Base-by-base conservation (phyloP, 2,888 invertebrate species). In the Trilocha varians region DNA sequence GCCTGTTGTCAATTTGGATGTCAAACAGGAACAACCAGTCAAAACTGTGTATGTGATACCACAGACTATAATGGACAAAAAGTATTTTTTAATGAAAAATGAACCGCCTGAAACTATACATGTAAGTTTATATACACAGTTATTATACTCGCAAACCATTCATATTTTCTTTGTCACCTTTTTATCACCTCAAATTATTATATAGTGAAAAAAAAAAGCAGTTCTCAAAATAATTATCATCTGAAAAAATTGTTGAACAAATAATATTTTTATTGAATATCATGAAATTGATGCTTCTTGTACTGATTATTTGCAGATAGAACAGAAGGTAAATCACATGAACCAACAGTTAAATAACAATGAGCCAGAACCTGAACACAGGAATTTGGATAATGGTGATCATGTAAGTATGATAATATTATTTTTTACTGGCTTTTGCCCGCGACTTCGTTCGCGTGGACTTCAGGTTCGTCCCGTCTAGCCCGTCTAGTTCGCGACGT, bases 71-170 rank as follows among this genome's bases (percentile, higher is more conserved):
- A 60, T 82, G 13, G 90, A 91, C 38, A 90, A 91, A 65, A 91
- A 91, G 63, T 76, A 89, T 49, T 87, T 91, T 57, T 84, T 91
- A 41, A 88, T 89, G 46, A 91, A 91, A 66, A 90, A 87, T 66
- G 88, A 91, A 49, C 87, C 87, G 1, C 35, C 70, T 36, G 88
- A 88, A 42, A 54, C 83, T 66, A 67, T 73, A 42, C 83, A 83
- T 60, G 74, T 88, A 59, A 64, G 82, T 78, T 8, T n/a, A n/a
- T n/a, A n/a, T n/a, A n/a, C n/a, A n/a, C n/a, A n/a, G n/a, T n/a
- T n/a, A n/a, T n/a, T n/a, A n/a, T n/a, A n/a, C n/a, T n/a, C n/a
- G n/a, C n/a, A n/a, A n/a, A n/a, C n/a, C n/a, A n/a, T n/a, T n/a
- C n/a, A n/a, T n/a, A n/a, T n/a, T n/a, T n/a, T n/a, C n/a, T n/a